Conservation (phyloP, 1,140 invertebrate genomes). For the Calliopsis andreniformis region DNA sequence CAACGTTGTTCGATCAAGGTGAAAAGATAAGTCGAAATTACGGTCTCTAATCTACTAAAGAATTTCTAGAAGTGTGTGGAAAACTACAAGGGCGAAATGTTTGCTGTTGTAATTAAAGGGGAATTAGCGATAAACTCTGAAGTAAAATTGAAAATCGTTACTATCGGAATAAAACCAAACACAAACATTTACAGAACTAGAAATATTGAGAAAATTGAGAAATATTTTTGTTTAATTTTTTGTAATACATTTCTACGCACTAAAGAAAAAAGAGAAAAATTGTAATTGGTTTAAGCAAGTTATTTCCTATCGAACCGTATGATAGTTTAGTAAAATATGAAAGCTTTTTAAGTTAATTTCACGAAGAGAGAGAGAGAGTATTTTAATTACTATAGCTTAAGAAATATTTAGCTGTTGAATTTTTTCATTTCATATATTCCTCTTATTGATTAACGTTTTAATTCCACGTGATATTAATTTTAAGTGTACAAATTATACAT, state of each 20-base stretch:
- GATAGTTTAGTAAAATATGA: no score
- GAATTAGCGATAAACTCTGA: neutral
- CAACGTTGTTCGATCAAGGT: constrained; percentile 1
- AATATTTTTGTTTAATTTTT: neutral
- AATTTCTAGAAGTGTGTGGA: neutral
- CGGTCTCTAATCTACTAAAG: constrained; percentile 5
- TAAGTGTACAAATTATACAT: no score
- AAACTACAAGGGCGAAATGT: neutral
- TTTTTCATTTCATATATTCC: no score
- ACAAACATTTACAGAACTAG: no score
- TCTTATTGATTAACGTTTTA: no score
- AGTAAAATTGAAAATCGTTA: neutral
- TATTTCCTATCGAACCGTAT: no score
- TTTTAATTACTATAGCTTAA: no score
- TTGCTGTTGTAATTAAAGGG: constrained; percentile 1
- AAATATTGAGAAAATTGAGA: neutral
- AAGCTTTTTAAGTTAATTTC: no score
- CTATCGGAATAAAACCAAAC: neutral
- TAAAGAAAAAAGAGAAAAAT: neutral
- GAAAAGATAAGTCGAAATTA: constrained; percentile 26
- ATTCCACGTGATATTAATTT: no score
- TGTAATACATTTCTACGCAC: neutral
- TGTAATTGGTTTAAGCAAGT: no score
- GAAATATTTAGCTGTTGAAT: no score
- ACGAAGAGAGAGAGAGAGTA: no score